These are phyloP conservation scores for Melanotaenia duboulayi DNA, from an alignment of 2,113 vertebrate genomes.

Conservation along the genomic window DNA sequence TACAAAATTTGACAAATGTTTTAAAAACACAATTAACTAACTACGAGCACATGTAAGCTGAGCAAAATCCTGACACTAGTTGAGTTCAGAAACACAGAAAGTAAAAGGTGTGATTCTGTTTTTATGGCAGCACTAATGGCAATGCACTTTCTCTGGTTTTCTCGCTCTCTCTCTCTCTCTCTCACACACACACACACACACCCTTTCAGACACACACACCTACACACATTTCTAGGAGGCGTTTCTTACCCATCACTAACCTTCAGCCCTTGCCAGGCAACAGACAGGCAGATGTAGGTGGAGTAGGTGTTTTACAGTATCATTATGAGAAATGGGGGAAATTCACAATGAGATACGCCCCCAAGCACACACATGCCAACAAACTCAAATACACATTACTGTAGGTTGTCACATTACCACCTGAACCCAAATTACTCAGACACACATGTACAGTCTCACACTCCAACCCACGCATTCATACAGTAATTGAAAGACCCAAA, in stretches of 20 bases:
- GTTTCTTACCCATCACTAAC: slow-evolving; percentile 28
- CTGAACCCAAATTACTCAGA: slow-evolving; percentile 9
- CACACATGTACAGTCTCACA: not conserved
- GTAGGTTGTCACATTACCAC: slow-evolving; percentile 19
- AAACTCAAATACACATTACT: slow-evolving; percentile 22
- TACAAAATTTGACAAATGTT: too few relatives aligned
- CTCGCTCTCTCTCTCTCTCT: slow-evolving; percentile 3
- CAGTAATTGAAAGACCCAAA: not conserved
- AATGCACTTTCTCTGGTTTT: slow-evolving; percentile 59
- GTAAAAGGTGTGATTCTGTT: slow-evolving; percentile 60
- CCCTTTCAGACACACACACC: slow-evolving; percentile 18
- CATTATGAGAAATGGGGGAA: slow-evolving; percentile 67
- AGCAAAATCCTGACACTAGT: not conserved
- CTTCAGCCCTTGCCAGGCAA: slow-evolving; percentile 23
- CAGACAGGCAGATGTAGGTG: slow-evolving; percentile 34
- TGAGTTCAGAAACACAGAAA: slow-evolving; percentile 39
- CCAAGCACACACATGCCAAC: not conserved
- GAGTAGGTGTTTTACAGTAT: slow-evolving; percentile 44
- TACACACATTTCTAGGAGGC: slow-evolving; percentile 12
- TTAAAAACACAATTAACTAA: too few relatives aligned
- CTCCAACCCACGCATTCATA: slow-evolving; percentile 1
- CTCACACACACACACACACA: slow-evolving; percentile 12
- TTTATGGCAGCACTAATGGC: slow-evolving; percentile 30
- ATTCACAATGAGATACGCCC: slow-evolving; percentile 43
- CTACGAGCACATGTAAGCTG: too few relatives aligned